Evolutionary conservation across 2,888 invertebrate genomes (phyloP).

Genomic region (Adelognathus sp.): DNA sequence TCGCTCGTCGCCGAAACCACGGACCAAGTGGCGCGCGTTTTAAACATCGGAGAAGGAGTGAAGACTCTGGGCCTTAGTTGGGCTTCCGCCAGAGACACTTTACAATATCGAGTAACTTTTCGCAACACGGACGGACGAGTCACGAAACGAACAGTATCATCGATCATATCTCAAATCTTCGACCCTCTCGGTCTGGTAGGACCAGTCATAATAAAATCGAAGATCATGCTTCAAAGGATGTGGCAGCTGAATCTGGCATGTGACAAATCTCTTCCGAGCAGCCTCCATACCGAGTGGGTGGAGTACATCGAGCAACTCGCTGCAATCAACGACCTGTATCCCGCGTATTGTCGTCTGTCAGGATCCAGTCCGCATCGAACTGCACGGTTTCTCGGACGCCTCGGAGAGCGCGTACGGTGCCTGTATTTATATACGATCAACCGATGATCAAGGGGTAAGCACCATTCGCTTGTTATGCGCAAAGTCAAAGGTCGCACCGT

Average conservation of each 20-base stretch:
- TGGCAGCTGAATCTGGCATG: conserved; percentile 48
- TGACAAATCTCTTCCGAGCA: conserved; percentile 58
- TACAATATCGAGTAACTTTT: neutral
- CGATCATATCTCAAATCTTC: conserved; percentile 38
- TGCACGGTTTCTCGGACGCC: conserved; percentile 58
- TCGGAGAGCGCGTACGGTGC: conserved; percentile 38
- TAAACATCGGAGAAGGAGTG: neutral
- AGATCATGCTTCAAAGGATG: conserved; percentile 43
- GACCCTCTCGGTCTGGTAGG: conserved; percentile 55
- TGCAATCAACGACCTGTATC: neutral
- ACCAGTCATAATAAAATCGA: conserved; percentile 38
- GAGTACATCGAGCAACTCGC: neutral
- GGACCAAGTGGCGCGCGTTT: neutral
- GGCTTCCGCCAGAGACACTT: neutral
- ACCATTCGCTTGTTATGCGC: neutral
- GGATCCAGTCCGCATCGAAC: conserved; percentile 1
- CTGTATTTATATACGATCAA: conserved; percentile 2
- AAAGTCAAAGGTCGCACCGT: conserved; percentile 17
- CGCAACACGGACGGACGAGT: neutral
- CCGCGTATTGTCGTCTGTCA: neutral
- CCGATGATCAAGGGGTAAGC: neutral
- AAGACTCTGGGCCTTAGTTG: conserved; percentile 20
- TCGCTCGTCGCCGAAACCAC: neutral
- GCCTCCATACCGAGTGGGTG: conserved; percentile 4
- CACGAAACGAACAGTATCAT: conserved; percentile 38